Percentiles rank a stretch among this genome's conserved stretches.
Evolutionary conservation across 2,888 invertebrate species (phyloP).

Genomic region (Buathra laborator): DNA sequence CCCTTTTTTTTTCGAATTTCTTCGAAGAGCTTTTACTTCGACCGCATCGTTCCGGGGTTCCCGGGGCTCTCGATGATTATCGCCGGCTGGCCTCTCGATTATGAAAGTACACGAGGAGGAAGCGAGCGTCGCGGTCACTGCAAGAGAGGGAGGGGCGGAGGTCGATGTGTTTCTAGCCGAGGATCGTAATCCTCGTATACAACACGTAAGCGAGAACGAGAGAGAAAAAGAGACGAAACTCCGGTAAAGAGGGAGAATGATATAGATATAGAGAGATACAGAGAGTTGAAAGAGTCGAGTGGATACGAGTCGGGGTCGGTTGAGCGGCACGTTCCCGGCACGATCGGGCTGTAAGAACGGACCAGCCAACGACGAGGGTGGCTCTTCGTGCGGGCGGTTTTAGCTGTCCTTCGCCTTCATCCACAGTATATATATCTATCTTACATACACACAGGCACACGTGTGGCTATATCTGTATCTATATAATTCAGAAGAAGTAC

Average conservation of each 20-base stretch:
- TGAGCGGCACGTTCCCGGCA: constrained; percentile 68
- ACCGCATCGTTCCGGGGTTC: constrained; percentile 76
- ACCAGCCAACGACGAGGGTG: constrained; percentile 68
- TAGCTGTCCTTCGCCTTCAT: constrained; percentile 46
- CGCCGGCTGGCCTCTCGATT: constrained; percentile 79
- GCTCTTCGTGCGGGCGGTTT: constrained; percentile 64
- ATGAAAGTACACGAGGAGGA: constrained; percentile 78
- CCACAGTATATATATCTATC: constrained; percentile 14
- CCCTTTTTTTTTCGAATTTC: constrained; percentile 23
- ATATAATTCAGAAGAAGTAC: constrained; percentile 51
- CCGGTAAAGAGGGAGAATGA: constrained; percentile 10
- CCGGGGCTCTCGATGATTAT: constrained; percentile 82
- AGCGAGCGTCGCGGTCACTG: constrained; percentile 20
- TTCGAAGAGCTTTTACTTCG: constrained; percentile 44
- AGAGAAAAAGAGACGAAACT: constrained; percentile 2
- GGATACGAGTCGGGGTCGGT: constrained; percentile 51
- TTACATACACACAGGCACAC: neutral
- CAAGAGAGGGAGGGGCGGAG: constrained; percentile 5
- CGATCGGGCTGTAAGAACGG: constrained; percentile 58
- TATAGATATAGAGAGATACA: constrained; percentile 22
- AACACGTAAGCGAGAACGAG: constrained; percentile 7
- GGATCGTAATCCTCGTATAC: constrained; percentile 16
- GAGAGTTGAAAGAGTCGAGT: constrained; percentile 52
- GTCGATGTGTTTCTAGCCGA: constrained; percentile 9
- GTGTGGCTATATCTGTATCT: constrained; percentile 15